Base-by-base conservation (phyloP, 2,113 vertebrate species). In the Pogona vitticeps region DNA sequence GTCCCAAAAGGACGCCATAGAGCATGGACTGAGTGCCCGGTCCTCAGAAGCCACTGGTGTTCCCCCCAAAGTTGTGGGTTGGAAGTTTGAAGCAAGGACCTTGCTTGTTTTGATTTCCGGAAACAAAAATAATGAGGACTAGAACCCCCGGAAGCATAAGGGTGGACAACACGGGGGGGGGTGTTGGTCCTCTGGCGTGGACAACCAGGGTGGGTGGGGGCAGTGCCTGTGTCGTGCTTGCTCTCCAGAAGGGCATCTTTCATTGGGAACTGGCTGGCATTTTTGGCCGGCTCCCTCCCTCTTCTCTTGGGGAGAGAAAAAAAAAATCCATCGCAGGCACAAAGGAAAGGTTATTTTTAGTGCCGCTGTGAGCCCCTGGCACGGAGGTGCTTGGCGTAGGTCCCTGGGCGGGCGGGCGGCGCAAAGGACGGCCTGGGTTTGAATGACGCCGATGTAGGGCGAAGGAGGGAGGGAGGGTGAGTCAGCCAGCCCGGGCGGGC, bases 381-480 rank as follows among this genome's bases (percentile, higher is more conserved):
- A 21, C 46, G 23, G 0, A 0, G 1, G 67, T 58, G 82, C 2
- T 36, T 0, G 17, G 71, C 31, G 84, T 20, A 65, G 76, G 82
- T 68, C 33, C 9, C 86, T 40, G 79, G 65, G 61, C 61, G n/a
- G n/a, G n/a, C n/a, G n/a, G 46, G 46, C 10, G 90, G 89, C 71
- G 85, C 89, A 84, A 82, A 33, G 78, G 21, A 65, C 88, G 90
- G 81, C 72, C 61, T 28, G 40, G 88, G 14, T 10, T 38, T 36
- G 14, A 1, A 8, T 1, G 80, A 90, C 83, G 88, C 46, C 46
- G 88, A 14, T 6, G 18, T 36, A 18, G 82, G 88, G 91, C 90
- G 92, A 91, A 91, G 90, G 81, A 71, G 90, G 90, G 86, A 21
- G 8, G 18, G 1, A 10, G n/a, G 52, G 73, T 92, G 94, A 95